Conservation (phyloP, 1,140 invertebrate species). For the Meloidogyne hapla region DNA sequence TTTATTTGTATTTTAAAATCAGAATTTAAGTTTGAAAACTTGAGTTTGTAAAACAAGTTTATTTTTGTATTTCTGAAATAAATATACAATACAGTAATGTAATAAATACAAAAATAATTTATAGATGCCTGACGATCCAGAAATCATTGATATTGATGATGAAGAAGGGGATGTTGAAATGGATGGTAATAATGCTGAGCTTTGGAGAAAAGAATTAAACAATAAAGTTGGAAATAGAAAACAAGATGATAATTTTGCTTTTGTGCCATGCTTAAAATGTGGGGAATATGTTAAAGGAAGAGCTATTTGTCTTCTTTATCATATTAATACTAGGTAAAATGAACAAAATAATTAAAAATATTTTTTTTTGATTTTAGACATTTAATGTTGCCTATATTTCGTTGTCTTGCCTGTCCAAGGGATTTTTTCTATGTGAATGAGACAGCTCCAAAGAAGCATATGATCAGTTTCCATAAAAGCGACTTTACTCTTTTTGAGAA, state of each 20-base stretch:
- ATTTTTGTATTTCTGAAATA: too few relatives aligned
- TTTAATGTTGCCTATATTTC: slow-evolving; percentile 32
- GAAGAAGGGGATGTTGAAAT: neutral
- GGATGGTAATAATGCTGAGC: neutral
- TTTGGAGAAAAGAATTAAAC: neutral
- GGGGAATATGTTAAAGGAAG: slow-evolving; percentile 23
- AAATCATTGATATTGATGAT: slow-evolving; percentile 11
- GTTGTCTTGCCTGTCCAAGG: slow-evolving; percentile 29
- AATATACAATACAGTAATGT: too few relatives aligned
- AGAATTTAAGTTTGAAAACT: too few relatives aligned
- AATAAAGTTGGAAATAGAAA: neutral
- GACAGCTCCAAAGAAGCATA: slow-evolving; percentile 26
- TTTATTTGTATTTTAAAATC: too few relatives aligned
- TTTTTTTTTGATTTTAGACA: slow-evolving; percentile 19
- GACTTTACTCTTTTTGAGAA: slow-evolving; percentile 25
- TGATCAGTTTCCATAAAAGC: slow-evolving; percentile 19
- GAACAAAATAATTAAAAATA: neutral
- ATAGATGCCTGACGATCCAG: slow-evolving; percentile 2
- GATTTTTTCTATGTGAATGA: slow-evolving; percentile 28
- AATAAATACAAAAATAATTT: too few relatives aligned
- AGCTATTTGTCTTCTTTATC: slow-evolving; percentile 24
- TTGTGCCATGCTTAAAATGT: slow-evolving; percentile 14
- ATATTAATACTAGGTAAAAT: slow-evolving; percentile 20
- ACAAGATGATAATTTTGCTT: neutral
- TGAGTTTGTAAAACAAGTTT: too few relatives aligned